A percentile compares a stretch with the other conserved stretches of the same genome.
These are phyloP conservation scores for Chaetophractus vellerosus DNA, from an alignment of 2,797 vertebrate genomes.

Conservation along the genomic window DNA sequence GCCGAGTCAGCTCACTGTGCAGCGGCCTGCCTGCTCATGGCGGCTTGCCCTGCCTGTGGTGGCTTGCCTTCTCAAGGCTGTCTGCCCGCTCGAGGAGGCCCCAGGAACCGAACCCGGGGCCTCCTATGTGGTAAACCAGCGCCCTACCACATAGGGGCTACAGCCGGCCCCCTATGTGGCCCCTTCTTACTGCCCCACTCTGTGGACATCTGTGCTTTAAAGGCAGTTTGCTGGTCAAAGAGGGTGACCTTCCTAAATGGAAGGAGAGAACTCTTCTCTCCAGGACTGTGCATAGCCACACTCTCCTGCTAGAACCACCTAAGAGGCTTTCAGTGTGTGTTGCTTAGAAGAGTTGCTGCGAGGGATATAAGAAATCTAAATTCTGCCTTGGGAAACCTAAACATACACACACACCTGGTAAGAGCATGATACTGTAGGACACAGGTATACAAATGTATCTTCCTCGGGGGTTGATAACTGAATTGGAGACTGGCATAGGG, in stretches of 20 bases:
- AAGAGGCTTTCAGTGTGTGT: not conserved
- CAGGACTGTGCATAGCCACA: not conserved
- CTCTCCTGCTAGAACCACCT: not conserved
- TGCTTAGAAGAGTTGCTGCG: not conserved
- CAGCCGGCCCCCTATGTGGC: too few relatives aligned
- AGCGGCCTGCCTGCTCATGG: too few relatives aligned
- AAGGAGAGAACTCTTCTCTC: not conserved
- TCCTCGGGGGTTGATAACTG: not conserved
- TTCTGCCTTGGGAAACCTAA: conserved; percentile 14
- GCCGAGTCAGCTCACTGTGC: too few relatives aligned
- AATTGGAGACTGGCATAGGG: not conserved
- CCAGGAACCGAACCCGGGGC: too few relatives aligned
- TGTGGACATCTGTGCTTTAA: not conserved
- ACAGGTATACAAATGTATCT: not conserved
- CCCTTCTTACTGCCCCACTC: not conserved
- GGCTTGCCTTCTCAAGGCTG: too few relatives aligned
- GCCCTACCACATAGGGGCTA: too few relatives aligned
- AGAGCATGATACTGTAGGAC: not conserved
- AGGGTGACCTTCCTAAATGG: not conserved
- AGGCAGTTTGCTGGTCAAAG: not conserved
- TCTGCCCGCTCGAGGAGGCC: too few relatives aligned
- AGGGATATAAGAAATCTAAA: not conserved
- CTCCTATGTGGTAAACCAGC: too few relatives aligned
- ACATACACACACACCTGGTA: not conserved
- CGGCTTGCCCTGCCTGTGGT: too few relatives aligned